Percentiles rank a stretch among this genome's conserved stretches.
Evolutionary conservation across 2,797 vertebrate species (phyloP).

Genomic region (Myotis daubentonii): DNA sequence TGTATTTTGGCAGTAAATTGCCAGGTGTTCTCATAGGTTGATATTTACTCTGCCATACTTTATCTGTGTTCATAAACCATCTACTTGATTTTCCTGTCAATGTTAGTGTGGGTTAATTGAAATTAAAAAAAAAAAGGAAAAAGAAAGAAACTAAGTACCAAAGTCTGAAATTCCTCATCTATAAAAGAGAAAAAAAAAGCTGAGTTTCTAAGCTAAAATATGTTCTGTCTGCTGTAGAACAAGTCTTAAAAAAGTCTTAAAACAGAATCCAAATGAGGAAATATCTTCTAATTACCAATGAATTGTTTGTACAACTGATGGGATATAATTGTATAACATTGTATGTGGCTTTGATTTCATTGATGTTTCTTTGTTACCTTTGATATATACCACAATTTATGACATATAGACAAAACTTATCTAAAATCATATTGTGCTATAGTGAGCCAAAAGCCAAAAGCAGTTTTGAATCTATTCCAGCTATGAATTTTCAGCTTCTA

Average conservation of each 20-base stretch:
- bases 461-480: not conserved
- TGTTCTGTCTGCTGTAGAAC: not conserved
- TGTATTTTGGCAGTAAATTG: conserved; percentile 54
- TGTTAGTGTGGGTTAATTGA: conserved; percentile 39
- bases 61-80: conserved; percentile 55
- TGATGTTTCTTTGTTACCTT: not conserved
- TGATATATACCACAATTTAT: not conserved
- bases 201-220: conserved; percentile 57
- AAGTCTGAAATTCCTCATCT: conserved; percentile 50
- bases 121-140: not conserved
- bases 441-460: not conserved
- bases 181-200: conserved; percentile 20
- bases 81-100: conserved; percentile 57
- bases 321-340: not conserved
- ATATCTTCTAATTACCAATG: conserved; percentile 9
- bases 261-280: conserved; percentile 10
- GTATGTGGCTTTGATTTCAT: not conserved
- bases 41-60: conserved; percentile 62
- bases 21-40: conserved; percentile 44
- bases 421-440: not conserved
- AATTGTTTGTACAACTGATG: not conserved
- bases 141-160: not conserved
- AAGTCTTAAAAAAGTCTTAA: conserved; percentile 33
- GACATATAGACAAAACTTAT: not conserved
- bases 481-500: not conserved